These are phyloP conservation scores for Trachurus trachurus DNA, from an alignment of 2,797 vertebrate genomes.

Conservation along the genomic window DNA sequence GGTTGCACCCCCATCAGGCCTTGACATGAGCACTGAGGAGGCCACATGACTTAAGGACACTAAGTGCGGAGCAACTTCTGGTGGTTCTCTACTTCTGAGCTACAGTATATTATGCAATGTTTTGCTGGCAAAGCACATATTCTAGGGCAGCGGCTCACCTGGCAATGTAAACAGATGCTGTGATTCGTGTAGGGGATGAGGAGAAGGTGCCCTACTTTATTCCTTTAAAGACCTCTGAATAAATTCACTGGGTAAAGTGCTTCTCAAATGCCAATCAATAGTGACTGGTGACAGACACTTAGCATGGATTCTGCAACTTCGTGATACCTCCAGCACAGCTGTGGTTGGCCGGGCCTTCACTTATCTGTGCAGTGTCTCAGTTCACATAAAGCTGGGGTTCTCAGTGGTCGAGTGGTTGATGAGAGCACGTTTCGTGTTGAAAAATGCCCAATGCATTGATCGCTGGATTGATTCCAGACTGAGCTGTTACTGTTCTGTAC, in stretches of 20 bases:
- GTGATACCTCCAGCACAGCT: too few relatives aligned
- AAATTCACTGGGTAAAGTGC: background rate
- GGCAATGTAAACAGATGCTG: slow-evolving; percentile 37
- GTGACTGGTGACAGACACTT: too few relatives aligned
- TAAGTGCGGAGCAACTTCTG: slow-evolving; percentile 18
- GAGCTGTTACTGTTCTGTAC: too few relatives aligned
- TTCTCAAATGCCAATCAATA: background rate
- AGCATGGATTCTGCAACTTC: too few relatives aligned
- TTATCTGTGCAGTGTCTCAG: too few relatives aligned
- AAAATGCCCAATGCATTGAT: too few relatives aligned
- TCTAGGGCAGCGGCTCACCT: slow-evolving; percentile 51
- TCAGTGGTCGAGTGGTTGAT: too few relatives aligned
- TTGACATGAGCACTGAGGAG: slow-evolving; percentile 9
- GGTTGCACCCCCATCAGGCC: background rate
- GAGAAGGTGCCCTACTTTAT: slow-evolving; percentile 34
- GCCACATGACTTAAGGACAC: slow-evolving; percentile 17
- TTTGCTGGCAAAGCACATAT: slow-evolving; percentile 58
- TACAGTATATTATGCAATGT: slow-evolving; percentile 32
- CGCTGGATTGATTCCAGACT: too few relatives aligned
- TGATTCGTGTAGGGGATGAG: slow-evolving; percentile 20
- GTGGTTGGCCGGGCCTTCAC: too few relatives aligned
- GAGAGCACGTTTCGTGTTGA: too few relatives aligned
- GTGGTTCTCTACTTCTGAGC: slow-evolving; percentile 21
- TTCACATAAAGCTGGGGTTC: too few relatives aligned
- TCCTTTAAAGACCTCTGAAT: background rate